Base-by-base conservation (phyloP, 2,113 vertebrate genomes). In the Montifringilla adamsi region DNA sequence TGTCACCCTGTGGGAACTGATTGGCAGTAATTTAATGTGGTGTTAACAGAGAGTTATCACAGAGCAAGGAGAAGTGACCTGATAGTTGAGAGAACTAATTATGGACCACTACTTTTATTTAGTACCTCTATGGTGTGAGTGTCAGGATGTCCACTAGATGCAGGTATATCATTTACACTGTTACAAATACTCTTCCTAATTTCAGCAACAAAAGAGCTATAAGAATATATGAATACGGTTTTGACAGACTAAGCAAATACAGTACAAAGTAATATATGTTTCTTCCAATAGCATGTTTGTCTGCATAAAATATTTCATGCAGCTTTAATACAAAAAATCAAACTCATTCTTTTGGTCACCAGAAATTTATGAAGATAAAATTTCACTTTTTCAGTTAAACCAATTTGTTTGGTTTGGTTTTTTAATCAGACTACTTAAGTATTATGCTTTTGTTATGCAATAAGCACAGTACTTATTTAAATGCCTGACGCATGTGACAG, bases 1-100 rank as follows among this genome's bases (percentile, higher is more conserved):
- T 76, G 67, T 90, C 92, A 96, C 68, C 72, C 90, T 86, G 79
- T 0, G 0, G 79, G 75, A 94, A 84, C 39, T 85, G 86, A 93
- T 14, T 74, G 26, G 72, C 83, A 88, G 92, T 88, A 50, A 88
- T 74, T 83, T 95, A 83, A 94, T 94, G 73, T 77, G 83, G 88
- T 93, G 86, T 70, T 84, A 94, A 84, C 68, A 78, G 55, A 50
- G 47, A 86, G 86, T 90, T 92, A 90, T 77, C 94, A 81, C 6
- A 7, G 60, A 74, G 77, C 52, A 78, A 73, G 62, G 47, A 81
- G 62, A 90, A 81, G 72, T 59, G 50, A 50, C 43, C 83, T 90
- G 63, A 77, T 69, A n/a, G 46, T 33, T 83, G 35, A 83, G 83
- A 80, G 67, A 84, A 89, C 94, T 96, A 90, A 94, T 89, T 68